Conservation (phyloP, 1,140 invertebrate genomes). For the Hycleus cichorii region DNA sequence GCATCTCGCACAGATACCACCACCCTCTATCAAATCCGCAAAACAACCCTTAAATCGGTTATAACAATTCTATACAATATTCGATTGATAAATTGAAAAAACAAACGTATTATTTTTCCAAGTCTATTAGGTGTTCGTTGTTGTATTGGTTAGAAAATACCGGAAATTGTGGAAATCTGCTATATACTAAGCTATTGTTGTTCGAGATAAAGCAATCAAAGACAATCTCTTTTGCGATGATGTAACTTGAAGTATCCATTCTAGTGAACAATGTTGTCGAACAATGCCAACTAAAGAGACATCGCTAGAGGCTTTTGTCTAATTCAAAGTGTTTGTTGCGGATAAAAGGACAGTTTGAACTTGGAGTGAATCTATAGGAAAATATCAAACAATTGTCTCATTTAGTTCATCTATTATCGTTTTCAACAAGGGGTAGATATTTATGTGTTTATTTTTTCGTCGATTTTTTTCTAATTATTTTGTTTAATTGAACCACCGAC, state of each 20-base stretch:
- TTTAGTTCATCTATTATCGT: too few species aligned
- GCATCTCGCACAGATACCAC: too few species aligned
- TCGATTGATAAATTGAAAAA: too few species aligned
- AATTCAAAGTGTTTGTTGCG: conserved; percentile 33
- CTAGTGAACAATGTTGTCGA: conserved; percentile 31
- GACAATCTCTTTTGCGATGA: conserved; percentile 38
- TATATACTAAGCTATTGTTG: conserved; percentile 2
- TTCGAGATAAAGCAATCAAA: conserved; percentile 28
- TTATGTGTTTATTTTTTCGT: neutral
- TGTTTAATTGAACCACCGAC: conserved; percentile 15
- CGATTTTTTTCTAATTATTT: conserved; percentile 14
- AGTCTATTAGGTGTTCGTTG: too few species aligned
- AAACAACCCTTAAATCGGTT: too few species aligned
- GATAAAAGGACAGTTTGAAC: conserved; percentile 36
- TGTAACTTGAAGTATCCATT: conserved; percentile 41
- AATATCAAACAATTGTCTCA: conserved; percentile 8
- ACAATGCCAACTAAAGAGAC: conserved; percentile 41
- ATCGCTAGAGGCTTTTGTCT: conserved; percentile 36
- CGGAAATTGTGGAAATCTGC: too few species aligned
- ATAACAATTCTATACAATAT: too few species aligned
- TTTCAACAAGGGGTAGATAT: neutral
- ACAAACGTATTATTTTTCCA: too few species aligned
- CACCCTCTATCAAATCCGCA: too few species aligned
- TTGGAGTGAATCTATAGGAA: conserved; percentile 23
- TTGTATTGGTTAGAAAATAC: too few species aligned